These are phyloP conservation scores for Drosophila chauvacae DNA, from an alignment of 1,140 invertebrate species.

Conservation along the genomic window DNA sequence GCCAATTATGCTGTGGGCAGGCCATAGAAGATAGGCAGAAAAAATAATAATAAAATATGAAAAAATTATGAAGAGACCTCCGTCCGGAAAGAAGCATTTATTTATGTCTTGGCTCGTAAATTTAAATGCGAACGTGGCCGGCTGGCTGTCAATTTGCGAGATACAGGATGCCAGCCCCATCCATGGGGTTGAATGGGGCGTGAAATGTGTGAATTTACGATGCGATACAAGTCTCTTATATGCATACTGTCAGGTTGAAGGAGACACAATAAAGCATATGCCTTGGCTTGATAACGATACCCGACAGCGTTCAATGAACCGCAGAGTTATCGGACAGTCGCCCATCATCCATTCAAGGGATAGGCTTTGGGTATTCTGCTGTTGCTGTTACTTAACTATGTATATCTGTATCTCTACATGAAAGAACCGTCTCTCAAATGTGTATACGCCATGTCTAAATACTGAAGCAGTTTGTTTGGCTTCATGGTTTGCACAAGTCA, in stretches of 20 bases:
- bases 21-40: slow-evolving; percentile 25
- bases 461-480: slow-evolving; percentile 9
- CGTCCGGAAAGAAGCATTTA: slow-evolving; percentile 36
- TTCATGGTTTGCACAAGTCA: slow-evolving; percentile 52
- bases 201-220: slow-evolving; percentile 78
- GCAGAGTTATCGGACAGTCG: slow-evolving; percentile 23
- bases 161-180: slow-evolving; percentile 61
- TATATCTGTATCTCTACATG: not conserved
- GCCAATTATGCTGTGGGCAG: slow-evolving; percentile 70
- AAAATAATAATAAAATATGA: slow-evolving; percentile 47
- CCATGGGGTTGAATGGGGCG: slow-evolving; percentile 59
- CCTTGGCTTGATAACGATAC: slow-evolving; percentile 21
- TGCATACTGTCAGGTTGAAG: slow-evolving; percentile 52
- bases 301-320: slow-evolving; percentile 72
- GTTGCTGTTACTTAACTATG: slow-evolving; percentile 32
- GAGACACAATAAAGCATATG: slow-evolving; percentile 23
- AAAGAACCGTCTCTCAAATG: slow-evolving; percentile 8
- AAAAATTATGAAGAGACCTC: slow-evolving; percentile 57
- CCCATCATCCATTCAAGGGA: slow-evolving; percentile 17
- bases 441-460: slow-evolving; percentile 3
- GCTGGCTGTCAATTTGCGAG: slow-evolving; percentile 71
- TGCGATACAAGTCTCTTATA: slow-evolving; percentile 38
- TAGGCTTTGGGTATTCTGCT: not conserved
- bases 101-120: slow-evolving; percentile 72
- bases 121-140: slow-evolving; percentile 67